These are phyloP conservation scores for Aphrophora alni DNA, from an alignment of 2,888 invertebrate genomes.

Conservation along the genomic window DNA sequence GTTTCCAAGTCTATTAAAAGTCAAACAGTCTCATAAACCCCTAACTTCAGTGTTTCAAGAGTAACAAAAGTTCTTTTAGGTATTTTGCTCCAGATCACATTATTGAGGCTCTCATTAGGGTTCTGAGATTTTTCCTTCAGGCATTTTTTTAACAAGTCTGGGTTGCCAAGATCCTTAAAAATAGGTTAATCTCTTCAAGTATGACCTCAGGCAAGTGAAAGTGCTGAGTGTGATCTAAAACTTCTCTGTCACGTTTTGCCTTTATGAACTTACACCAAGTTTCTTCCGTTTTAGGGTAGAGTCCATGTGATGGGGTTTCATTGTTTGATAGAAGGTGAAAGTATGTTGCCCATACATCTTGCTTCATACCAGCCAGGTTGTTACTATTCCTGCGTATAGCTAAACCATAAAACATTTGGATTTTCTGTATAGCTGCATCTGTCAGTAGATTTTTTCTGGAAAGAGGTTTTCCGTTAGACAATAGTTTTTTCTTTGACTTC, in stretches of 20 bases:
- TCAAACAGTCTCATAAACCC: neutral
- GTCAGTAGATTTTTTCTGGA: constrained; percentile 15
- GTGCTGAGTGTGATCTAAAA: neutral
- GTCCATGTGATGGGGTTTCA: constrained; percentile 17
- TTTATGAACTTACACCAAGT: constrained; percentile 17
- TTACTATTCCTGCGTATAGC: constrained; percentile 19
- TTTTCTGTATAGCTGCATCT: constrained; percentile 15
- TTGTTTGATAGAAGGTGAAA: constrained; percentile 20
- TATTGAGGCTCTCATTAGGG: neutral
- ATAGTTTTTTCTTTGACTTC: neutral
- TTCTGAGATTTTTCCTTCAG: neutral
- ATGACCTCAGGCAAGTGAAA: neutral
- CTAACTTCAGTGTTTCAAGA: neutral
- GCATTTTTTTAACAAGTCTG: neutral
- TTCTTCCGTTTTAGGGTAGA: constrained; percentile 12
- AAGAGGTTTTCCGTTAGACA: constrained; percentile 21
- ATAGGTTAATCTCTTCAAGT: neutral
- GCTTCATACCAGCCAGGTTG: constrained; percentile 14
- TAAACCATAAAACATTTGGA: constrained; percentile 27
- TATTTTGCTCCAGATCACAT: neutral
- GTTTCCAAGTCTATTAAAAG: neutral
- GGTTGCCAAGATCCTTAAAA: neutral
- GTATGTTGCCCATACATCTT: constrained; percentile 19
- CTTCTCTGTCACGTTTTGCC: neutral
- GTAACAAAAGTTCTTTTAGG: neutral